These are phyloP conservation scores for Fregetta grallaria DNA, from an alignment of 2,113 vertebrate genomes.

Conservation along the genomic window DNA sequence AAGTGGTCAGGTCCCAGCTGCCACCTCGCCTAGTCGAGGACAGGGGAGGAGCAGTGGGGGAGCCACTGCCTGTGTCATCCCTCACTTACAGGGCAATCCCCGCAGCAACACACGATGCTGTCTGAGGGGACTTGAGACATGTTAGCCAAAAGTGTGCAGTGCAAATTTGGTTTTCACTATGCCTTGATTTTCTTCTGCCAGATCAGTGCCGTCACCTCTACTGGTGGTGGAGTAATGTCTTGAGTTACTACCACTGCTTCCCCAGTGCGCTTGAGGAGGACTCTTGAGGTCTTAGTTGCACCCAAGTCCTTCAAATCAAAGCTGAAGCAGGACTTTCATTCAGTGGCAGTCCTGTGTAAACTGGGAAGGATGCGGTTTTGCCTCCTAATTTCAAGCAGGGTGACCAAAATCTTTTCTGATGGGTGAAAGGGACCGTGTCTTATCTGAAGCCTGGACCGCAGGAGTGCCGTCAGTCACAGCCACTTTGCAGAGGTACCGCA, in stretches of 20 bases:
- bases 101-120: neutral
- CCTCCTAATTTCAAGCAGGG: neutral
- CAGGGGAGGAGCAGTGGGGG: neutral
- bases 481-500: neutral
- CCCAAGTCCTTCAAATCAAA: neutral
- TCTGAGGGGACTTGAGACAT: neutral
- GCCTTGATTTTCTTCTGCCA: neutral
- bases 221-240: neutral
- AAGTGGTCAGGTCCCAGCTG: neutral
- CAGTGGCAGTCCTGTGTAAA: neutral
- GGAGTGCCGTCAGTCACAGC: neutral
- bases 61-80: neutral
- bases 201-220: neutral
- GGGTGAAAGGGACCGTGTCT: neutral
- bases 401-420: neutral
- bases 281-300: neutral
- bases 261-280: rapidly evolving
- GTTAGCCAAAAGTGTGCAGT: neutral
- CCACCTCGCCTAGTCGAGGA: neutral
- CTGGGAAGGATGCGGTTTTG: neutral
- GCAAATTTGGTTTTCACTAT: neutral
- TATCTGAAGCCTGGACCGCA: neutral
- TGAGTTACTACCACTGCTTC: neutral
- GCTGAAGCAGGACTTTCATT: neutral
- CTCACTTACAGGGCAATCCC: neutral